These are phyloP conservation scores for Pollachius pollachius DNA, from an alignment of 2,113 vertebrate species.

Conservation along the genomic window DNA sequence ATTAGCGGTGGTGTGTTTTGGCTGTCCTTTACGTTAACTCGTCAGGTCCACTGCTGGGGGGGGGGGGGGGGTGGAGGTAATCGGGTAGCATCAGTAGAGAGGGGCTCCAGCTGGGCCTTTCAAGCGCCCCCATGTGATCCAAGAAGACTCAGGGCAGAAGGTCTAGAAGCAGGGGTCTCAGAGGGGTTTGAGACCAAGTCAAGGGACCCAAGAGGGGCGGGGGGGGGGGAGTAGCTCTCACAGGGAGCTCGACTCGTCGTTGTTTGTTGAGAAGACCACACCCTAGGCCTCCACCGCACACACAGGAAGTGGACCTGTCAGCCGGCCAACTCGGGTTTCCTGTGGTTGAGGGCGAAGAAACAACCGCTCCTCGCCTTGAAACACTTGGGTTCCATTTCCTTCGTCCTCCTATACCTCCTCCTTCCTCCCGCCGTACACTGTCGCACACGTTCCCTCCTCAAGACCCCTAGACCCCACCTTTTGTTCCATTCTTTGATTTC, in stretches of 20 bases:
- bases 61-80: too few relatives aligned
- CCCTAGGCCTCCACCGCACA: constrained; percentile 45
- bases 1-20: too few relatives aligned
- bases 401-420: constrained; percentile 20
- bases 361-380: constrained; percentile 21
- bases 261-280: constrained; percentile 58
- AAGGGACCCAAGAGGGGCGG: too few relatives aligned
- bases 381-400: constrained; percentile 24
- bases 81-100: too few relatives aligned
- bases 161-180: too few relatives aligned
- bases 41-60: too few relatives aligned
- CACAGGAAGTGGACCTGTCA: constrained; percentile 50
- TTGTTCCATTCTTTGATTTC: neutral
- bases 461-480: constrained; percentile 1
- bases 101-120: too few relatives aligned
- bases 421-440: neutral
- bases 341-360: constrained; percentile 46
- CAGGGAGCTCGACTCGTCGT: constrained; percentile 26
- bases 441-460: constrained; percentile 14
- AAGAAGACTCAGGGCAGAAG: too few relatives aligned
- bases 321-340: constrained; percentile 54
- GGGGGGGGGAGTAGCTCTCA: constrained; percentile 30
- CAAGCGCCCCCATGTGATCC: too few relatives aligned
- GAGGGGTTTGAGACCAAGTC: too few relatives aligned
- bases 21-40: too few relatives aligned